Evolutionary conservation across 2,888 invertebrate species (phyloP).

Genomic region (Agrotis clavis): DNA sequence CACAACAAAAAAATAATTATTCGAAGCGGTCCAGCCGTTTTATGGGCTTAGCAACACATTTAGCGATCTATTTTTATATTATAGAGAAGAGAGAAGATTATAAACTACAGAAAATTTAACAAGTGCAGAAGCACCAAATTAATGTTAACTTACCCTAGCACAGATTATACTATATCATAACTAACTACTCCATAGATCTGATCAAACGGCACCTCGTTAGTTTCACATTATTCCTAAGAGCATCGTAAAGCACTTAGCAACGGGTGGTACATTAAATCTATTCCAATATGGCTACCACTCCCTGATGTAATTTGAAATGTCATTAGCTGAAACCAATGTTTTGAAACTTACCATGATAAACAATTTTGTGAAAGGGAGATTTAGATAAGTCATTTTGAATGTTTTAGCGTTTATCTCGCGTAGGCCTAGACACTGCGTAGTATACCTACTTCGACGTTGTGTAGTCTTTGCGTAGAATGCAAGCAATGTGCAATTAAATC

Average conservation of each 20-base stretch:
- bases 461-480: no score
- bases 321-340: slow-evolving; percentile 39
- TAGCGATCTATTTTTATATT: no score
- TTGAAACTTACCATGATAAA: slow-evolving; percentile 23
- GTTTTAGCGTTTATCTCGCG: background rate
- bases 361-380: slow-evolving; percentile 14
- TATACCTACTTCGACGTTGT: no score
- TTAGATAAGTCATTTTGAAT: background rate
- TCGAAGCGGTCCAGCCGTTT: no score
- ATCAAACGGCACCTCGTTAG: slow-evolving; percentile 39
- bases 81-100: no score
- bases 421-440: background rate
- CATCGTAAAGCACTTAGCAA: slow-evolving; percentile 41
- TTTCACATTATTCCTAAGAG: slow-evolving; percentile 36
- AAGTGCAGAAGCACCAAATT: no score
- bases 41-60: no score
- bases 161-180: background rate
- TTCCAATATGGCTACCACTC: slow-evolving; percentile 25
- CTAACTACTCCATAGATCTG: slow-evolving; percentile 29
- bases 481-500: no score
- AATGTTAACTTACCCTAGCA: background rate
- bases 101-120: no score
- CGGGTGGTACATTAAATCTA: slow-evolving; percentile 32
- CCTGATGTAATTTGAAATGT: slow-evolving; percentile 18
- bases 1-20: no score